Base-by-base conservation (phyloP, 1,140 invertebrate species). In the Goniozus legneri region DNA sequence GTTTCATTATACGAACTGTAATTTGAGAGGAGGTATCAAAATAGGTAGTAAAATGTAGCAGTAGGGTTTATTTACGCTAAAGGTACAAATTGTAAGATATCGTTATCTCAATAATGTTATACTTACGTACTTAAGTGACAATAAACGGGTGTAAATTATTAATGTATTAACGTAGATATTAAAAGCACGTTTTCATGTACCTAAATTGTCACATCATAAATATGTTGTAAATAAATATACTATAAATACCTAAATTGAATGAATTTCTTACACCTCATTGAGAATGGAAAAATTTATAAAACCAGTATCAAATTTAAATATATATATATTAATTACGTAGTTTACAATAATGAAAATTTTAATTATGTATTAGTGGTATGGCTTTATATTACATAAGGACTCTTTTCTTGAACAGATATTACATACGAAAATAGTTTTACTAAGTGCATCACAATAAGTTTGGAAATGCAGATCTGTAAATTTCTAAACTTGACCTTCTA, bases 401-500 rank as follows among this genome's bases (percentile, higher is more conserved):
- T 58, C 48, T 55, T 44, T 47, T 22, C 45, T 54, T 40, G 56
- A 56, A 50, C 50, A 44, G 46, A 47, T 55, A 22, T 41, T 40
- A n/a, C n/a, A 56, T 69, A 67, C 50, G 58, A 64, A 67, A 65
- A 69, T 67, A 69, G 47, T 66, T 60, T 64, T 58, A 60, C 49
- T 62, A 60, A 66, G 52, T 48, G 50, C 59, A 72, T 72, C 67
- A 65, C 60, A 72, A 62, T 52, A 56, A 56, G 56, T 62, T 62
- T 61, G 31, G 44, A 71, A 71, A 71, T 68, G 60, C 58, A 67
- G 54, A 68, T 60, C 39, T 52, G 51, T 46, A 54, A 58, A 54
- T 52, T 32, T 62, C 30, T 52, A 50, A 43, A 24, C 18, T 40
- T 58, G 38, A 60, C 55, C 44, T 24, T 52, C 52, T 60, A 58